These are phyloP conservation scores for Octodon degus DNA, from an alignment of 2,113 vertebrate species.

Conservation along the genomic window DNA sequence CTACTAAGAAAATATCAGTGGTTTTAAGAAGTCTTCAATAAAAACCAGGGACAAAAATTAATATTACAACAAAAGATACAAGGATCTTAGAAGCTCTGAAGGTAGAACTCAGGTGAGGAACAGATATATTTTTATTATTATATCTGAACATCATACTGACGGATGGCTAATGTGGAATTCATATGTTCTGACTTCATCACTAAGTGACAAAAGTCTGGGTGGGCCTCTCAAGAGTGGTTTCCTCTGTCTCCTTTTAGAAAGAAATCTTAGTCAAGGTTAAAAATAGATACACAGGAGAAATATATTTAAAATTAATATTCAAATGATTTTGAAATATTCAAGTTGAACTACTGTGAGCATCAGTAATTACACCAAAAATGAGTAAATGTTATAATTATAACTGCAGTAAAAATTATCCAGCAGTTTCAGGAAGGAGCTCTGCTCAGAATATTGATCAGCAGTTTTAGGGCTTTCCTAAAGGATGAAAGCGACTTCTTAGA, in stretches of 20 bases:
- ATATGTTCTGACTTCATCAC: background rate
- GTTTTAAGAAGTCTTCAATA: background rate
- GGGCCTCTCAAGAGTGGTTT: background rate
- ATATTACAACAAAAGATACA: background rate
- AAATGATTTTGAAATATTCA: constrained; percentile 83
- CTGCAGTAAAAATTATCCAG: constrained; percentile 81
- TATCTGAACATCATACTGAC: background rate
- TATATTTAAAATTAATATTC: constrained; percentile 81
- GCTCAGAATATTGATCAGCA: constrained; percentile 76
- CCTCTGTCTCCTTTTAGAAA: constrained; percentile 12
- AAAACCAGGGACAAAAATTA: background rate
- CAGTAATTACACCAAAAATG: constrained; percentile 82
- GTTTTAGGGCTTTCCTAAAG: constrained; percentile 47
- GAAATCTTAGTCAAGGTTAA: constrained; percentile 66
- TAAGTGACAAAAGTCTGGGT: constrained; percentile 3
- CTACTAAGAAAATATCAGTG: background rate
- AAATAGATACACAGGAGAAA: constrained; percentile 76
- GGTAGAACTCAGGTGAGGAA: background rate
- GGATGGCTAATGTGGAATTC: background rate
- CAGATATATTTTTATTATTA: background rate
- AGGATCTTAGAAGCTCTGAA: background rate
- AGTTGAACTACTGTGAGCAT: constrained; percentile 77
- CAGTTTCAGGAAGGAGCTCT: constrained; percentile 70
- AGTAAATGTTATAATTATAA: constrained; percentile 84
- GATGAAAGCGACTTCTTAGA: constrained; percentile 27